Evolutionary conservation across 2,113 vertebrate species (phyloP).

Genomic region (Carlito syrichta): DNA sequence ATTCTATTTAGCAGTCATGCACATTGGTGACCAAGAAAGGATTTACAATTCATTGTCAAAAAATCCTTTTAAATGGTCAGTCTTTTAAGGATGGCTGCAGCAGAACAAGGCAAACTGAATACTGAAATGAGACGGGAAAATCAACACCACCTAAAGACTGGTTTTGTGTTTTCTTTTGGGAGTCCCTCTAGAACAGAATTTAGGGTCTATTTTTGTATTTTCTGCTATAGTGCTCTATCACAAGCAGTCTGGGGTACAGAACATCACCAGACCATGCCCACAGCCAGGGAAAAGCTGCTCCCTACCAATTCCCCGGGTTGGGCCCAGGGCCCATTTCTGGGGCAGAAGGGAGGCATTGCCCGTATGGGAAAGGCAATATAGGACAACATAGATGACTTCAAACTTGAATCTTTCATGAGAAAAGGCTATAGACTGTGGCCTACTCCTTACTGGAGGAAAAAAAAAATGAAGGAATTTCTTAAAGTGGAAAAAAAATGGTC

Average conservation of each 20-base stretch:
- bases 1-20: slow-evolving; percentile 78
- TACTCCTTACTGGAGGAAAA: slow-evolving; percentile 79
- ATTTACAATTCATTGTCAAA: slow-evolving; percentile 68
- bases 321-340: slow-evolving; percentile 53
- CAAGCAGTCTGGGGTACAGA: slow-evolving; percentile 55
- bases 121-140: slow-evolving; percentile 62
- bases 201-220: slow-evolving; percentile 19
- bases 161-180: slow-evolving; percentile 36
- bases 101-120: slow-evolving; percentile 73
- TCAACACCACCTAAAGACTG: slow-evolving; percentile 42
- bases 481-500: slow-evolving; percentile 88
- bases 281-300: slow-evolving; percentile 55
- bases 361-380: slow-evolving; percentile 50
- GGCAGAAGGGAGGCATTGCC: slow-evolving; percentile 63
- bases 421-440: slow-evolving; percentile 78
- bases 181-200: slow-evolving; percentile 55
- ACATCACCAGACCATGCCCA: slow-evolving; percentile 60
- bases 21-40: slow-evolving; percentile 73
- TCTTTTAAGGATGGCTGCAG: slow-evolving; percentile 73
- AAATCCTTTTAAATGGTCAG: slow-evolving; percentile 75
- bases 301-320: slow-evolving; percentile 52
- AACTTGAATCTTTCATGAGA: slow-evolving; percentile 71
- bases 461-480: slow-evolving; percentile 86
- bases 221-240: slow-evolving; percentile 30
- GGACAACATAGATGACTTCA: slow-evolving; percentile 70